Conservation (phyloP, 2,113 vertebrate species). For the Catharus minimus region DNA sequence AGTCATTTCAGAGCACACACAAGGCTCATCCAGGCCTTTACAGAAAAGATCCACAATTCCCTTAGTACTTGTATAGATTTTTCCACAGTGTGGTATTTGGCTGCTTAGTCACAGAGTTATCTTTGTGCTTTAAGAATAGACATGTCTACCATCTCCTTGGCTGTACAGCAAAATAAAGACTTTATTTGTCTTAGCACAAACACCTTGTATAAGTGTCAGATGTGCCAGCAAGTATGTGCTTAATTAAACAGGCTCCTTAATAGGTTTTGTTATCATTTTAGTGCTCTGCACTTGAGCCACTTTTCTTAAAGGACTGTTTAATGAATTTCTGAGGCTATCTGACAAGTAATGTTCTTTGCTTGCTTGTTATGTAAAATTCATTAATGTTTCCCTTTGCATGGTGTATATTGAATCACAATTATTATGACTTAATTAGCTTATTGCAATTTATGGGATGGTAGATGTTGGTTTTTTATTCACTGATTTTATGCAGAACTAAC, state of each 20-base stretch:
- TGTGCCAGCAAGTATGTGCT: not conserved
- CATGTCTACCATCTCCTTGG: not conserved
- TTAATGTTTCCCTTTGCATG: conserved; percentile 16
- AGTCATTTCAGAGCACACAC: not conserved
- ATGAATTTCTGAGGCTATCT: conserved; percentile 42
- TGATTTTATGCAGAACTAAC: not conserved
- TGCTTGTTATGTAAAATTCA: conserved; percentile 35
- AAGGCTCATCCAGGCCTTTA: not conserved
- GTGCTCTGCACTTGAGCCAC: not conserved
- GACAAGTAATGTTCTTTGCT: conserved; percentile 38
- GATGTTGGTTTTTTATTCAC: not conserved
- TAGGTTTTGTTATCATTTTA: conserved; percentile 34
- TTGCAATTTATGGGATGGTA: not conserved
- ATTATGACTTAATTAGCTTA: conserved; percentile 39
- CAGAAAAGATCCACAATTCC: not conserved
- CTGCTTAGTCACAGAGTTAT: conserved; percentile 41
- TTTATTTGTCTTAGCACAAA: conserved; percentile 26
- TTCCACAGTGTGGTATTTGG: conserved; percentile 21
- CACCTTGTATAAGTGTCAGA: conserved; percentile 16
- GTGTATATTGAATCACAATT: conserved; percentile 22
- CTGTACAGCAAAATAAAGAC: not conserved
- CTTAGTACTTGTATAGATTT: not conserved
- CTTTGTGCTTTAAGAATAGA: not conserved
- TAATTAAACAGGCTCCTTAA: conserved; percentile 46
- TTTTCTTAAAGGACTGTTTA: conserved; percentile 10